Evolutionary conservation across 92 coral and sea anemone genomes (phyloP).

Genomic region (Epizoanthus ramosus): DNA sequence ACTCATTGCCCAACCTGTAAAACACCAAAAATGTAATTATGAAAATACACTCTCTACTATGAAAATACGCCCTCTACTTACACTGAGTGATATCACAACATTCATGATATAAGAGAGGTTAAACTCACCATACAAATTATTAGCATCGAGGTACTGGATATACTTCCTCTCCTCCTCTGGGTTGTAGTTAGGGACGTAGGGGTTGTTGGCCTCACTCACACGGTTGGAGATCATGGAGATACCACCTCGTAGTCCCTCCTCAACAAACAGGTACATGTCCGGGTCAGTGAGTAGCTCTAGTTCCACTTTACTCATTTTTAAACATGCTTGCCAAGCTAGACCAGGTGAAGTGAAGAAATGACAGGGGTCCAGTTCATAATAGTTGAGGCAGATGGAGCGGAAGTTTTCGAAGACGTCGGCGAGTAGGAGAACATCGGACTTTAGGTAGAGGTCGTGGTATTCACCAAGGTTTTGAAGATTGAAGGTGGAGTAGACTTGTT

Average conservation of each 20-base stretch:
- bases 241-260: conserved; percentile 5
- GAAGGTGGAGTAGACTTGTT: conserved; percentile 30
- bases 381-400: conserved; percentile 50
- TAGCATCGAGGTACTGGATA: conserved; percentile 27
- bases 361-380: conserved; percentile 61
- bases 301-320: conserved; percentile 12
- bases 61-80: too few species aligned
- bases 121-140: conserved; percentile 22
- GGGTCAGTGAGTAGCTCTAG: conserved; percentile 4
- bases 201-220: conserved; percentile 24
- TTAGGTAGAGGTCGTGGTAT: conserved; percentile 43
- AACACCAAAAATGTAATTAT: background rate
- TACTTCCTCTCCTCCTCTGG: background rate
- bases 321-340: too few species aligned
- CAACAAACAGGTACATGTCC: too few species aligned
- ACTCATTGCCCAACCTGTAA: too few species aligned
- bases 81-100: too few species aligned
- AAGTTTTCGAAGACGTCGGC: conserved; percentile 47
- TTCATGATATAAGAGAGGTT: too few species aligned
- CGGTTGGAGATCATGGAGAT: background rate
- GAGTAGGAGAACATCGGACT: conserved; percentile 32
- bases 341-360: conserved; percentile 44
- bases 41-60: too few species aligned
- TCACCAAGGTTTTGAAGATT: conserved; percentile 47
- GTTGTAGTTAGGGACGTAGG: conserved; percentile 13